Evolutionary conservation across 2,888 invertebrate species (phyloP).

Genomic region (Junonia oenone): DNA sequence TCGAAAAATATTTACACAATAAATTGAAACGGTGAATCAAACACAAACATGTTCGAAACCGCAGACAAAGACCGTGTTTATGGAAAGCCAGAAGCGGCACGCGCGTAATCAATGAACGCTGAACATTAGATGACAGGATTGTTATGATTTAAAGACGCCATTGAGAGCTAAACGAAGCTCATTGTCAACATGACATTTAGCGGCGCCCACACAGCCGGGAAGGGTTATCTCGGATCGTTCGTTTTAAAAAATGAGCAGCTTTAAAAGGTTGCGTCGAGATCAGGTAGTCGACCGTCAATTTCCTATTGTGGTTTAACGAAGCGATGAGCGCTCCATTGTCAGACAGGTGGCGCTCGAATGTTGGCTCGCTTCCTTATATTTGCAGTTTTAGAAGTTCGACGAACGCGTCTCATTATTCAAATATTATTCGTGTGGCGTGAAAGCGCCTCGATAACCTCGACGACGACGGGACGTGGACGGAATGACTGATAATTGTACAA

Average conservation of each 20-base stretch:
- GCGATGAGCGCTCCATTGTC: slow-evolving; percentile 38
- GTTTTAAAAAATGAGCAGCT: slow-evolving; percentile 5
- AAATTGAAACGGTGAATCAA: slow-evolving; percentile 41
- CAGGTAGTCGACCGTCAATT: slow-evolving; percentile 57
- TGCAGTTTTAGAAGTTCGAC: slow-evolving; percentile 69
- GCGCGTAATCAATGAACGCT: slow-evolving; percentile 44
- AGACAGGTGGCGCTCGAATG: slow-evolving; percentile 58
- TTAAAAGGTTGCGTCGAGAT: slow-evolving; percentile 37
- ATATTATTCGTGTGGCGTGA: slow-evolving; percentile 71
- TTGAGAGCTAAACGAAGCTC: slow-evolving; percentile 49
- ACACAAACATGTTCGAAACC: slow-evolving; percentile 32
- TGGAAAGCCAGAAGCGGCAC: slow-evolving; percentile 46
- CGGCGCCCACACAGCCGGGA: slow-evolving; percentile 56
- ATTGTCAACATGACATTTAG: slow-evolving; percentile 61
- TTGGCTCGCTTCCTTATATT: slow-evolving; percentile 39
- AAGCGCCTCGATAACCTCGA: slow-evolving; percentile 69
- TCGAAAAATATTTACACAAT: slow-evolving; percentile 37
- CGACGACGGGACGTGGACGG: slow-evolving; percentile 54
- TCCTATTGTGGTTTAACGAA: slow-evolving; percentile 66
- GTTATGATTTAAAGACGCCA: slow-evolving; percentile 57
- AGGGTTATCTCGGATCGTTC: slow-evolving; percentile 40
- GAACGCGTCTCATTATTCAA: slow-evolving; percentile 69
- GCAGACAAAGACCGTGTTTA: slow-evolving; percentile 48
- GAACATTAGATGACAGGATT: slow-evolving; percentile 46
- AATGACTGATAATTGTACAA: slow-evolving; percentile 53